Evolutionary conservation across 2,888 invertebrate genomes (phyloP).

Genomic region (Euzetes globulus): DNA sequence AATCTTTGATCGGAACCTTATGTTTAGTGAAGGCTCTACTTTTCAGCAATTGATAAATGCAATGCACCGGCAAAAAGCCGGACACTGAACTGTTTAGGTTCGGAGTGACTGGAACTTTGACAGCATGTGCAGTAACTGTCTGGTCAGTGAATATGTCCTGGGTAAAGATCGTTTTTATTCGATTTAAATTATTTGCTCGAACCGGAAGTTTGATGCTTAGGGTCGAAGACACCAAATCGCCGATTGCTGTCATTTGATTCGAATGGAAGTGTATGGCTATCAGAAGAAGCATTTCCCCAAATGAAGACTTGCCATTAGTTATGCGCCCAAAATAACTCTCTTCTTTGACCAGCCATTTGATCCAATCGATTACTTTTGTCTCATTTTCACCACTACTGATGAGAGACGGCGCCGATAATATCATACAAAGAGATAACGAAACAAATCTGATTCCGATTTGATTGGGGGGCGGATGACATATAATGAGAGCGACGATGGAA

Average conservation of each 20-base stretch:
- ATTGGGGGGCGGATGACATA: slow-evolving; percentile 80
- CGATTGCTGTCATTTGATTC: slow-evolving; percentile 83
- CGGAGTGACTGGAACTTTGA: slow-evolving; percentile 87
- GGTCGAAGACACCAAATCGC: slow-evolving; percentile 85
- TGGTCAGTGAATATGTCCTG: slow-evolving; percentile 96
- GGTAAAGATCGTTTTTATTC: slow-evolving; percentile 87
- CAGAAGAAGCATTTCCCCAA: slow-evolving; percentile 88
- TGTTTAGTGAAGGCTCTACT: slow-evolving; percentile 91
- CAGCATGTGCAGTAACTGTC: slow-evolving; percentile 89
- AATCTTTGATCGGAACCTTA: slow-evolving; percentile 58
- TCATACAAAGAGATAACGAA: slow-evolving; percentile 83
- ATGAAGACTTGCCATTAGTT: slow-evolving; percentile 69
- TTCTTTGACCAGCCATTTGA: slow-evolving; percentile 79
- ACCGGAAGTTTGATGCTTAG: slow-evolving; percentile 89
- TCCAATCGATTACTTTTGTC: slow-evolving; percentile 78
- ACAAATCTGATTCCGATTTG: slow-evolving; percentile 87
- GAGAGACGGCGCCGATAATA: slow-evolving; percentile 84
- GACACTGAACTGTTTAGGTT: slow-evolving; percentile 77
- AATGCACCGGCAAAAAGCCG: slow-evolving; percentile 89
- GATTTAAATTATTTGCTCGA: slow-evolving; percentile 72
- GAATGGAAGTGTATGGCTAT: slow-evolving; percentile 97
- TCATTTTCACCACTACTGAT: slow-evolving; percentile 69
- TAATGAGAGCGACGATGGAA: slow-evolving; percentile 71
- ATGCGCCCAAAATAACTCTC: slow-evolving; percentile 77
- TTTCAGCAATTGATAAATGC: slow-evolving; percentile 88